Evolutionary conservation across 2,113 vertebrate genomes (phyloP).

Genomic region (Edolisoma coerulescens): DNA sequence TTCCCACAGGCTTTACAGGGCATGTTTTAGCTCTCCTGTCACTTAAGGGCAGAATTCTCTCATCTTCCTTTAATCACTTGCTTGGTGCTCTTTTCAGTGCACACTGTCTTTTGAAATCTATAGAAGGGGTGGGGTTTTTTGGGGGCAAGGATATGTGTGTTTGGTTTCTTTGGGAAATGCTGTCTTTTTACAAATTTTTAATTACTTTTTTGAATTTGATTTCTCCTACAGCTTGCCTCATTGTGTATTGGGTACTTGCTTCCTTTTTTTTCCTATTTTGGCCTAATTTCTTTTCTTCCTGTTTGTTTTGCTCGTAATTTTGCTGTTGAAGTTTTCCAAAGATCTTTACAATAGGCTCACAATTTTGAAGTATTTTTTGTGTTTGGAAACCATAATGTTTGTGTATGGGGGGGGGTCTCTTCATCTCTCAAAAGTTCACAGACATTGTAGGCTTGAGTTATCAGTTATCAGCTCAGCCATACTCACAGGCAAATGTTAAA

Average conservation of each 20-base stretch:
- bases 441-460: not conserved
- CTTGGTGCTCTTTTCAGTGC: not conserved
- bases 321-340: not conserved
- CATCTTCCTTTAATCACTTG: not conserved
- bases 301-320: not conserved
- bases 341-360: not conserved
- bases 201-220: not conserved
- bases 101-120: not conserved
- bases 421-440: not conserved
- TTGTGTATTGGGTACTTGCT: not conserved
- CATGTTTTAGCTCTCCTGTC: not conserved
- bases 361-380: not conserved
- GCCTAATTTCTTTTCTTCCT: not conserved
- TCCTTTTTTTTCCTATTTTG: not conserved
- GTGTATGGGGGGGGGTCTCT: not conserved
- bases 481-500: not conserved
- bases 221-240: not conserved
- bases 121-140: rapidly evolving
- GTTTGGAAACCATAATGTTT: not conserved
- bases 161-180: not conserved
- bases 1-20: not conserved
- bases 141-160: not conserved
- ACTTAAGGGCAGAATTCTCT: not conserved
- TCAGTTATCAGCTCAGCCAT: not conserved
- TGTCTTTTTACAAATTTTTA: not conserved